A percentile compares a stretch with the other conserved stretches of the same genome.
phyloP scores from a whole-genome alignment of 2,797 vertebrate species.

The Aplochiton taeniatus region DNA sequence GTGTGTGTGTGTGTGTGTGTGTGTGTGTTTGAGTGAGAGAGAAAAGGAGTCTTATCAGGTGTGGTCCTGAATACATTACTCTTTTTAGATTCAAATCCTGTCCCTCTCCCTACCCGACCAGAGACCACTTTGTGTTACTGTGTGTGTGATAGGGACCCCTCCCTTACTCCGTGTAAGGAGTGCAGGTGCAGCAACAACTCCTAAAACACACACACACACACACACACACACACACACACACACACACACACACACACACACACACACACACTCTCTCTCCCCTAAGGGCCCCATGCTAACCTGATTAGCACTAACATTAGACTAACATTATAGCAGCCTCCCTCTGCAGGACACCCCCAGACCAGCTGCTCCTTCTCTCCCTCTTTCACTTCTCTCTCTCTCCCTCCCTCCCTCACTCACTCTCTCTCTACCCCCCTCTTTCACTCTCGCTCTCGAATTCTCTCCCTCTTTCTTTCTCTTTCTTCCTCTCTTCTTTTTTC shows the following conservation, averaged over 20 bases:
- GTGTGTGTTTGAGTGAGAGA: too few species aligned
- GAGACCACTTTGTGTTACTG: too few species aligned
- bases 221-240: too few species aligned
- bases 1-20: not conserved
- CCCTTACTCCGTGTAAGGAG: slow-evolving; percentile 47
- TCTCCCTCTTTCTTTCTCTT: slow-evolving; percentile 13
- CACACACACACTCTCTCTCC: too few species aligned
- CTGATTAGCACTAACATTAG: slow-evolving; percentile 64
- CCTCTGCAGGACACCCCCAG: slow-evolving; percentile 56
- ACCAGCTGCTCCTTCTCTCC: slow-evolving; percentile 56
- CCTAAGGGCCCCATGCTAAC: slow-evolving; percentile 48
- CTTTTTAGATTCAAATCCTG: too few species aligned
- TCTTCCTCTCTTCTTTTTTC: slow-evolving; percentile 6
- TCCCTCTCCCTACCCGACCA: slow-evolving; percentile 7
- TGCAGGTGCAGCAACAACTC: slow-evolving; percentile 41
- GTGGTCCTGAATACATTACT: too few species aligned
- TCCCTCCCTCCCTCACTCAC: slow-evolving; percentile 34
- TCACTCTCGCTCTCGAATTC: too few species aligned
- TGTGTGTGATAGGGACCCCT: too few species aligned
- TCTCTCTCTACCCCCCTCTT: slow-evolving; percentile 15
- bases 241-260: too few species aligned
- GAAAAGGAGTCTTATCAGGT: too few species aligned
- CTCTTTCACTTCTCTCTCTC: slow-evolving; percentile 9
- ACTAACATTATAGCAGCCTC: slow-evolving; percentile 60
- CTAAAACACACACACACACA: not conserved